These are phyloP conservation scores for Neosalanx taihuensis DNA, from an alignment of 2,797 vertebrate genomes.

Conservation along the genomic window DNA sequence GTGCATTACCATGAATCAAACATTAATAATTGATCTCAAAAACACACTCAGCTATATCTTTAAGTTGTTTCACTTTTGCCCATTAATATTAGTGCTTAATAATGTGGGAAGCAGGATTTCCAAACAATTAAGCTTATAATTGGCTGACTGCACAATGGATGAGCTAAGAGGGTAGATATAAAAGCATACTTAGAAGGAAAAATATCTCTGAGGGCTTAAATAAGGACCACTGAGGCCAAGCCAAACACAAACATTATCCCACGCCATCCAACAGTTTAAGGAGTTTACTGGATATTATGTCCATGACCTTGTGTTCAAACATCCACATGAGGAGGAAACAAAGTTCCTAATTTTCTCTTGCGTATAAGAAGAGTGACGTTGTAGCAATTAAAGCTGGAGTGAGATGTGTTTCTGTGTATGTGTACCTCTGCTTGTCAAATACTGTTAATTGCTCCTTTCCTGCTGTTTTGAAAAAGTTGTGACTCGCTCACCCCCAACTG, in stretches of 20 bases:
- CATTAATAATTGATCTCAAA: no score
- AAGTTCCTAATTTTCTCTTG: slow-evolving; percentile 3
- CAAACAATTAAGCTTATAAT: slow-evolving; percentile 56
- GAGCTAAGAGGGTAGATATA: slow-evolving; percentile 21
- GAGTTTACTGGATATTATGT: neutral
- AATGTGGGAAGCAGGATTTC: slow-evolving; percentile 35
- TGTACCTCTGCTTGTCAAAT: slow-evolving; percentile 60
- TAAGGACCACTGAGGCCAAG: neutral
- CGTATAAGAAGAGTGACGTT: neutral
- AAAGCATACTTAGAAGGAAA: neutral
- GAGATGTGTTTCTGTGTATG: slow-evolving; percentile 14
- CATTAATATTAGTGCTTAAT: slow-evolving; percentile 62
- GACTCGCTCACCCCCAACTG: slow-evolving; percentile 54
- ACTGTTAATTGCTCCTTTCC: slow-evolving; percentile 68
- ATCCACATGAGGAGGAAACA: slow-evolving; percentile 17
- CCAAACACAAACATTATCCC: neutral
- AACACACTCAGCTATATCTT: slow-evolving; percentile 50
- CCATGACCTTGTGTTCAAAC: slow-evolving; percentile 12
- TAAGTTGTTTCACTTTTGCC: slow-evolving; percentile 37
- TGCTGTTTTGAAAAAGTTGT: slow-evolving; percentile 62
- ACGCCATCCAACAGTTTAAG: neutral
- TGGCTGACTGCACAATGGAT: slow-evolving; percentile 48
- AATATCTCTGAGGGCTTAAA: neutral
- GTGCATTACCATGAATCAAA: slow-evolving; percentile 24
- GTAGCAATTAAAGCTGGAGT: slow-evolving; percentile 36